Evolutionary conservation across 92 coral and sea anemone genomes (phyloP).

Genomic region (Epizoanthus ramosus): DNA sequence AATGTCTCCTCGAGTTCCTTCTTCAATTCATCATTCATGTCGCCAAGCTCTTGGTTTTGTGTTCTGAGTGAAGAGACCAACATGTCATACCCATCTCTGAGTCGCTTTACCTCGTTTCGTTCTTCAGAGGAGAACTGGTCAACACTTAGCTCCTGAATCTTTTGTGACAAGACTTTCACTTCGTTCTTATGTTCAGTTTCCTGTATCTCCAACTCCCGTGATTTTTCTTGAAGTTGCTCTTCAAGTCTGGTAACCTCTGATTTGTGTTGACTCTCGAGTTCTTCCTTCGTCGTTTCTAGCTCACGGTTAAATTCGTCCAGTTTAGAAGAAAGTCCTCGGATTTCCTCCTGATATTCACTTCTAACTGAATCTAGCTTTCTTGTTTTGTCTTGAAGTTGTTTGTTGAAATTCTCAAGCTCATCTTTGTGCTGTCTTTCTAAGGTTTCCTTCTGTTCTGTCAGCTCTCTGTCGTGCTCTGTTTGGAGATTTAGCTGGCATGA

Average conservation of each 20-base stretch:
- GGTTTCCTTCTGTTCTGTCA: conserved; percentile 56
- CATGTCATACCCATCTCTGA: conserved; percentile 53
- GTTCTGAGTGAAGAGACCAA: conserved; percentile 64
- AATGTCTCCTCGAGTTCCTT: conserved; percentile 53
- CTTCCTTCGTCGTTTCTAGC: conserved; percentile 45
- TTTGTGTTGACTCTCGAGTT: conserved; percentile 46
- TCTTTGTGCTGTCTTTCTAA: conserved; percentile 61
- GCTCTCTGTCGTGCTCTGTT: conserved; percentile 70
- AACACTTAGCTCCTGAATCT: conserved; percentile 48
- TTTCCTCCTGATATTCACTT: conserved; percentile 52
- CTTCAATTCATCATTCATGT: conserved; percentile 62
- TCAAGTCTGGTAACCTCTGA: conserved; percentile 50
- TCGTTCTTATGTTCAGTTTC: conserved; percentile 51
- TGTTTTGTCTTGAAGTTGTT: conserved; percentile 59
- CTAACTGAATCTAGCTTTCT: conserved; percentile 57
- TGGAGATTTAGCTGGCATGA: conserved; percentile 80
- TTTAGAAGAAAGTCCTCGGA: conserved; percentile 49
- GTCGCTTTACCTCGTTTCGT: conserved; percentile 36
- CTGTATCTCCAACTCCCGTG: conserved; percentile 56
- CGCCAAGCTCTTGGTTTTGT: conserved; percentile 67
- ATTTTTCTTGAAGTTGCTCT: conserved; percentile 52
- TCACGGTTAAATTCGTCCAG: conserved; percentile 64
- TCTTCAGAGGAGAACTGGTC: conserved; percentile 30
- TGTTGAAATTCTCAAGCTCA: conserved; percentile 64
- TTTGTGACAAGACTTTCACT: conserved; percentile 50